These are phyloP conservation scores for Sula dactylatra DNA, from an alignment of 2,113 vertebrate species.

Conservation along the genomic window DNA sequence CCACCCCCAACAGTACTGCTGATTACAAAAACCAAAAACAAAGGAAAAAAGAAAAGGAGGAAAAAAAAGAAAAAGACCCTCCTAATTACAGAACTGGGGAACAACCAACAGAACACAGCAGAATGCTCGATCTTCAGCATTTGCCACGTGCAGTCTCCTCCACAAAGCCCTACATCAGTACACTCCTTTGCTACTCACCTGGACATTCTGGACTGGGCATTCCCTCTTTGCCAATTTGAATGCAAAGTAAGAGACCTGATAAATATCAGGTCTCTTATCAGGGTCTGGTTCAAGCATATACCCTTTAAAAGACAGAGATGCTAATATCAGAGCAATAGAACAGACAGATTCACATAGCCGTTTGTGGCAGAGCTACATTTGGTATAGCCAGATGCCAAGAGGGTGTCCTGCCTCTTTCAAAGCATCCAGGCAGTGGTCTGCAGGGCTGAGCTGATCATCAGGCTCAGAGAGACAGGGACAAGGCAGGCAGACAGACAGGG, in stretches of 20 bases:
- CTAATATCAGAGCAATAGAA: neutral
- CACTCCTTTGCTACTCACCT: constrained; percentile 75
- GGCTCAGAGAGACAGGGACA: neutral
- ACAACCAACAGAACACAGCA: neutral
- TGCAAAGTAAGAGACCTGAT: constrained; percentile 94
- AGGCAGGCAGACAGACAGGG: neutral
- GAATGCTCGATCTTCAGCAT: neutral
- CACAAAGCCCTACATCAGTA: neutral
- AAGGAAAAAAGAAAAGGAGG: too few species aligned
- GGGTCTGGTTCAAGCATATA: constrained; percentile 98
- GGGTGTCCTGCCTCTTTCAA: neutral
- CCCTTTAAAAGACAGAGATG: constrained; percentile 61
- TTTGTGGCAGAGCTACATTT: neutral
- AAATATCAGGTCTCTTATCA: constrained; percentile 94
- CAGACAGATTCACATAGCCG: neutral
- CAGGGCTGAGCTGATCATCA: neutral
- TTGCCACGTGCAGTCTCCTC: neutral
- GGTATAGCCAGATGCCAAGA: neutral
- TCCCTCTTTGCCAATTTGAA: constrained; percentile 91
- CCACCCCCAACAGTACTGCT: neutral
- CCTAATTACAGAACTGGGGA: neutral
- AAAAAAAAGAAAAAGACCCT: neutral
- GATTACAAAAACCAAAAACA: neutral
- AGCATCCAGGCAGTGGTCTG: neutral
- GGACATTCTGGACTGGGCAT: constrained; percentile 87